Conservation (phyloP, 2,797 vertebrate genomes). For the Poecile montanus region DNA sequence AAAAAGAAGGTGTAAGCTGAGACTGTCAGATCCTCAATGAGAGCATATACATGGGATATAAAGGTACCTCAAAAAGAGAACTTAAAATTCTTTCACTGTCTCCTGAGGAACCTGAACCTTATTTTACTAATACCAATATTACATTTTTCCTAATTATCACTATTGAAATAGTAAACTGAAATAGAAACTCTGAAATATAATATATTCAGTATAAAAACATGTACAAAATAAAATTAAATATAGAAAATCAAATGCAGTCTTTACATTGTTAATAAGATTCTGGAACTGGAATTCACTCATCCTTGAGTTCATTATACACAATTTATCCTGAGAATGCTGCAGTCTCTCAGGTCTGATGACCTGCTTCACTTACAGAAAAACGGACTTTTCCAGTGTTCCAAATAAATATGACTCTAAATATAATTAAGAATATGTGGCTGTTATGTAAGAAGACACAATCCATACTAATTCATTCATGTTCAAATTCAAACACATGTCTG, state of each 20-base stretch:
- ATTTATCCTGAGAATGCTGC: background rate
- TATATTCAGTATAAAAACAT: background rate
- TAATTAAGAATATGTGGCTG: background rate
- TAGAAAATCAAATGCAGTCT: background rate
- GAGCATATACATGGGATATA: background rate
- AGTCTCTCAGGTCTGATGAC: background rate
- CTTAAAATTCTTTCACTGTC: background rate
- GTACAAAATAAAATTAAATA: background rate
- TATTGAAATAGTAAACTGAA: background rate
- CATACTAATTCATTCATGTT: background rate
- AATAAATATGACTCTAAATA: background rate
- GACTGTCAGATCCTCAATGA: background rate
- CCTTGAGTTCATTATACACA: background rate
- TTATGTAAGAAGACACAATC: background rate
- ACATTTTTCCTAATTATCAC: background rate
- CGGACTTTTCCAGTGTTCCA: background rate
- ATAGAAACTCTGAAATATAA: background rate
- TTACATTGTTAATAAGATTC: background rate
- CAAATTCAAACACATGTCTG: background rate
- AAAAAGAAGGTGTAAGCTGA: background rate
- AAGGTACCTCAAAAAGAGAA: background rate
- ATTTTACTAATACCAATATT: background rate
- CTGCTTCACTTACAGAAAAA: background rate
- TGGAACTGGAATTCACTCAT: background rate
- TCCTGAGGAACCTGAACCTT: background rate